Conservation (phyloP, 2,888 invertebrate genomes). For the Lasioglossum oenotherae region DNA sequence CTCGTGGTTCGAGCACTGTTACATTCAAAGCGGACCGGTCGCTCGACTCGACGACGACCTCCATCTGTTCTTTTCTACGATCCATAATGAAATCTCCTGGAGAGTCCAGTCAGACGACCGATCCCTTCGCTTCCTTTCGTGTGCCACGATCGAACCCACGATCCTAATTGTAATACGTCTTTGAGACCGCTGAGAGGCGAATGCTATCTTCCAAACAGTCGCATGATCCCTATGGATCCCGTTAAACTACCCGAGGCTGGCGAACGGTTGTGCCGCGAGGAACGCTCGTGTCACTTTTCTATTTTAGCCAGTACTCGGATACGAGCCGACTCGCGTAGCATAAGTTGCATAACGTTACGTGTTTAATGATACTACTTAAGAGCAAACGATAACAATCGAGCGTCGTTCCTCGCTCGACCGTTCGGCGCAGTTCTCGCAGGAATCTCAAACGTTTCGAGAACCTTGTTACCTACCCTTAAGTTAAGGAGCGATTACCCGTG, state of each 20-base stretch:
- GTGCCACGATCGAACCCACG: slow-evolving; percentile 57
- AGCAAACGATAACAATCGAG: slow-evolving; percentile 6
- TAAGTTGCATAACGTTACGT: slow-evolving; percentile 12
- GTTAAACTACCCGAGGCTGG: neutral
- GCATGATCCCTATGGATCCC: neutral
- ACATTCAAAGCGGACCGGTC: neutral
- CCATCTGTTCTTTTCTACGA: neutral
- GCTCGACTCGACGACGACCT: slow-evolving; percentile 33
- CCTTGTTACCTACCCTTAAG: neutral
- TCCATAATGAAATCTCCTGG: neutral
- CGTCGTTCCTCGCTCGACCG: slow-evolving; percentile 2
- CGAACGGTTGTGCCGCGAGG: slow-evolving; percentile 13
- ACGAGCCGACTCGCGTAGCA: neutral
- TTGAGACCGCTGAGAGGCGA: slow-evolving; percentile 40
- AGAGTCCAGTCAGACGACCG: neutral
- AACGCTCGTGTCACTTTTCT: slow-evolving; percentile 20
- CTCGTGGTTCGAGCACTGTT: slow-evolving; percentile 42
- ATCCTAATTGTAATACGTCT: slow-evolving; percentile 46
- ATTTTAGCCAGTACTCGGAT: slow-evolving; percentile 13
- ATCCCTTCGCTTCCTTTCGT: slow-evolving; percentile 42
- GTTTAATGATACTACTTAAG: slow-evolving; percentile 16
- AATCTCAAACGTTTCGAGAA: neutral
- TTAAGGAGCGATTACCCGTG: slow-evolving; percentile 2
- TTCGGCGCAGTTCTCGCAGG: neutral
- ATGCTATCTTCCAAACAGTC: slow-evolving; percentile 29